These are phyloP conservation scores for Syngnathus floridae DNA, from an alignment of 2,113 vertebrate species.

Conservation along the genomic window DNA sequence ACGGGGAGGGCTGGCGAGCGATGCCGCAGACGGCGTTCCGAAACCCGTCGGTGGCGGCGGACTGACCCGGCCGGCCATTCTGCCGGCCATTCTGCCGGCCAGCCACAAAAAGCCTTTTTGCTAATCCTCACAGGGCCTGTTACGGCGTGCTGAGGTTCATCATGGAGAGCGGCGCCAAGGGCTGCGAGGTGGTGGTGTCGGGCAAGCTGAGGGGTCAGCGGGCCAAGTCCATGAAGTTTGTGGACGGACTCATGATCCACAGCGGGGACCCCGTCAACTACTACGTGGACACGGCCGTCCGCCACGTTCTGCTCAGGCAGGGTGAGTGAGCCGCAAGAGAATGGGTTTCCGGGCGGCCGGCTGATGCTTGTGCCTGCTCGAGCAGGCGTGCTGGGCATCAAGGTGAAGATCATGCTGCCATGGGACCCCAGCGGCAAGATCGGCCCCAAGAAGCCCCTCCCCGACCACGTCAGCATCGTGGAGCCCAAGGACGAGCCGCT, in stretches of 20 bases:
- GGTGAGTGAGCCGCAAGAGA: slow-evolving; percentile 69
- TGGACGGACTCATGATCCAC: slow-evolving; percentile 99
- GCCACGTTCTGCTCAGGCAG: slow-evolving; percentile 92
- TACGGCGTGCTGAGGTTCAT: slow-evolving; percentile 98
- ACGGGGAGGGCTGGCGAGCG: too few species aligned
- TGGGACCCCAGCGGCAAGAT: slow-evolving; percentile 98
- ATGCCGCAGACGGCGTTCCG: too few species aligned
- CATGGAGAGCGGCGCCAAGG: slow-evolving; percentile 97
- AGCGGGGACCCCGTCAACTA: slow-evolving; percentile 98
- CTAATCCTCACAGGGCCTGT: slow-evolving; percentile 76
- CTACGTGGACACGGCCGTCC: slow-evolving; percentile 95
- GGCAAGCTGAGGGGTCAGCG: slow-evolving; percentile 95
- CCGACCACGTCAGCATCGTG: slow-evolving; percentile 97
- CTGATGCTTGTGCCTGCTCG: background rate
- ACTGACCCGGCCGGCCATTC: too few species aligned
- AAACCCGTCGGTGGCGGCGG: too few species aligned
- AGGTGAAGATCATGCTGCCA: slow-evolving; percentile 99
- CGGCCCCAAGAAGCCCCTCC: slow-evolving; percentile 96
- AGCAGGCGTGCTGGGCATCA: slow-evolving; percentile 93
- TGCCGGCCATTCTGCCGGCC: too few species aligned
- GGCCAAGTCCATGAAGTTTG: slow-evolving; percentile 99
- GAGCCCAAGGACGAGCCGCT: slow-evolving; percentile 95
- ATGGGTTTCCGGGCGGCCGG: too few species aligned
- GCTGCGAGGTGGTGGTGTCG: slow-evolving; percentile 93
- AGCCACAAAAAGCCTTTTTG: too few species aligned